Evolutionary conservation across 1,140 invertebrate genomes (phyloP), one percentile per base, ranked within the genome.

Genomic region (Orussus abietinus): DNA sequence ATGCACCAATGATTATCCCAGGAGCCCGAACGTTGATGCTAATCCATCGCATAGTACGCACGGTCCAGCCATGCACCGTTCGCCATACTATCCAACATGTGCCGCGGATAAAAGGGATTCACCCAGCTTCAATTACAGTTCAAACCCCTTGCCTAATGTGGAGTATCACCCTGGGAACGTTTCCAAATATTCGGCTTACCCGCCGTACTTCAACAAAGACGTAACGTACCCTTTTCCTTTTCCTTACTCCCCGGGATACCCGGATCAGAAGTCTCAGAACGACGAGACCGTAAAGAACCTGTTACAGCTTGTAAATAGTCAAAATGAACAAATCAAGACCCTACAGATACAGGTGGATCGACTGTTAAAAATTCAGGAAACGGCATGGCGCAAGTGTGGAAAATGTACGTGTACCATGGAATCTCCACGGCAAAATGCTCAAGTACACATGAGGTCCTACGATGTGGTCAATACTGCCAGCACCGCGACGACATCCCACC

Each of bases 251-350:
- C 31, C 19, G 10, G 26, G 25, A 13, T 29, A 18, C 10, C 34
- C 17, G 3, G 9, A n/a, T 4, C 15, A 6, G 13, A 36, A 18
- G 34, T 11, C 36, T 10, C 47, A 62, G 0, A 66, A 49, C 54
- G 52, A 57, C 18, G 66, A 69, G 42, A 70, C 63, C 12, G 48
- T 69, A 0, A 66, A 55, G 20, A 62, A 66, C 42, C 54, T 69
- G 29, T 42, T 69, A 14, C 52, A 62, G 18, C 37, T 72, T 18
- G 55, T 72, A 22, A 61, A 62, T 28, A 69, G 49, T 43, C 64
- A 65, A 34, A 68, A 50, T 18, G 64, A 70, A 18, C 69, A 72
- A 38, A 69, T 72, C 3, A 66, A 64, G 42, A 54, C 35, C 38
- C 38, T 72, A 12, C 69, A 72, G 19, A 45, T 40, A 6, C 69